phyloP scores from a whole-genome alignment of 2,888 invertebrate species.

The Actias luna region DNA sequence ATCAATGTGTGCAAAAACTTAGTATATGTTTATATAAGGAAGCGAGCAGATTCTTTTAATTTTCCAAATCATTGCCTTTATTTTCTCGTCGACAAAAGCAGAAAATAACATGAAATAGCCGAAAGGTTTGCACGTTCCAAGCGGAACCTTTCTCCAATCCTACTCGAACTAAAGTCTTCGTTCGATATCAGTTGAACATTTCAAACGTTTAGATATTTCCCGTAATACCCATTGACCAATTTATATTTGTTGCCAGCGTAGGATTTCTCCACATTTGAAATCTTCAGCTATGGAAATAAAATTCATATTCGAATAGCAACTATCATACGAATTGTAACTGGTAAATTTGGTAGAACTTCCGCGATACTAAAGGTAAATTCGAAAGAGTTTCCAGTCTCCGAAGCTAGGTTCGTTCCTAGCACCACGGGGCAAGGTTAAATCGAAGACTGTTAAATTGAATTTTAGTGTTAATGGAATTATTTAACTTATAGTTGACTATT shows the following conservation, averaged over 20 bases:
- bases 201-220: constrained; percentile 74
- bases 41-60: constrained; percentile 9
- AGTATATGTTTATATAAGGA: neutral
- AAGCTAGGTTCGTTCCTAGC: constrained; percentile 48
- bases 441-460: constrained; percentile 57
- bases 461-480: constrained; percentile 57
- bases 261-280: neutral
- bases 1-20: neutral
- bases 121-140: constrained; percentile 57
- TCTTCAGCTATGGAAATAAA: constrained; percentile 31
- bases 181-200: constrained; percentile 65
- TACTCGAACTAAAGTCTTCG: constrained; percentile 63
- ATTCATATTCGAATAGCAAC: constrained; percentile 29
- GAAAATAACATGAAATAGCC: constrained; percentile 44
- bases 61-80: constrained; percentile 15
- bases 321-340: neutral
- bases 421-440: constrained; percentile 42
- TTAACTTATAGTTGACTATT: constrained; percentile 43
- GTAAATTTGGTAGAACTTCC: constrained; percentile 37
- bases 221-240: constrained; percentile 61
- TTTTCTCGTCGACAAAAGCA: constrained; percentile 26
- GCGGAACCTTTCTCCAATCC: constrained; percentile 63
- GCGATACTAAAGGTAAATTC: constrained; percentile 69
- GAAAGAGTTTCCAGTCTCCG: constrained; percentile 67
- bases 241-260: constrained; percentile 23